A percentile compares a stretch with the other conserved stretches of the same genome.
Evolutionary conservation across 2,113 vertebrate genomes (phyloP).

Genomic region (Prolemur simus): DNA sequence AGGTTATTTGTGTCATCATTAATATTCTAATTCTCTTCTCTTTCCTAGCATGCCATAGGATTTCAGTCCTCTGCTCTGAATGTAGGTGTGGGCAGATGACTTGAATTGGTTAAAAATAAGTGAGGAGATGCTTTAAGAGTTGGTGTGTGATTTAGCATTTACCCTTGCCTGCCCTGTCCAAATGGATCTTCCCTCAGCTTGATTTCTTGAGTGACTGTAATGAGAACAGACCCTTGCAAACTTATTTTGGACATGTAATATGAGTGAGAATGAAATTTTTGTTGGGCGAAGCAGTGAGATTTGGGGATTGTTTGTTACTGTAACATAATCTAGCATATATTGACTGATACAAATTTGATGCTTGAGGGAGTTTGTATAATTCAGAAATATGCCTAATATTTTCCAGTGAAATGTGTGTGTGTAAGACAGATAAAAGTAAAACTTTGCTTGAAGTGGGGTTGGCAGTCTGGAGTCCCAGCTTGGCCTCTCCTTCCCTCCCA

Average conservation of each 20-base stretch:
- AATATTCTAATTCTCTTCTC: not conserved
- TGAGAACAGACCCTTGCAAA: not conserved
- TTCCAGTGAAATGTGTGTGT: not conserved
- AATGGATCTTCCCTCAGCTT: not conserved
- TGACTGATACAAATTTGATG: not conserved
- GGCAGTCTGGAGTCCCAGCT: not conserved
- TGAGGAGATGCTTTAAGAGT: not conserved
- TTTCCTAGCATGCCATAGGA: not conserved
- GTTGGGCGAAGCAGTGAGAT: not conserved
- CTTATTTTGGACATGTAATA: not conserved
- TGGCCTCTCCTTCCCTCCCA: not conserved
- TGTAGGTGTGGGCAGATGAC: not conserved
- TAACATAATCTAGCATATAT: not conserved
- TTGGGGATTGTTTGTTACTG: not conserved
- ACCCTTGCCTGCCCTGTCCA: not conserved
- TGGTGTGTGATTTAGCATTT: not conserved
- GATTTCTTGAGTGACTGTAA: not conserved
- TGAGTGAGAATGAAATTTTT: not conserved
- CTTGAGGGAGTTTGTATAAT: not conserved
- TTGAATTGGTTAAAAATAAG: not conserved
- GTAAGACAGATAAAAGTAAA: not conserved
- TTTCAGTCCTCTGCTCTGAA: not conserved
- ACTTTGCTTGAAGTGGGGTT: not conserved
- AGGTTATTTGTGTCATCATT: not conserved
- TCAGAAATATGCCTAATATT: constrained; percentile 13